These are phyloP conservation scores for Hiodon alosoides DNA, from an alignment of 2,113 vertebrate species.

Conservation along the genomic window DNA sequence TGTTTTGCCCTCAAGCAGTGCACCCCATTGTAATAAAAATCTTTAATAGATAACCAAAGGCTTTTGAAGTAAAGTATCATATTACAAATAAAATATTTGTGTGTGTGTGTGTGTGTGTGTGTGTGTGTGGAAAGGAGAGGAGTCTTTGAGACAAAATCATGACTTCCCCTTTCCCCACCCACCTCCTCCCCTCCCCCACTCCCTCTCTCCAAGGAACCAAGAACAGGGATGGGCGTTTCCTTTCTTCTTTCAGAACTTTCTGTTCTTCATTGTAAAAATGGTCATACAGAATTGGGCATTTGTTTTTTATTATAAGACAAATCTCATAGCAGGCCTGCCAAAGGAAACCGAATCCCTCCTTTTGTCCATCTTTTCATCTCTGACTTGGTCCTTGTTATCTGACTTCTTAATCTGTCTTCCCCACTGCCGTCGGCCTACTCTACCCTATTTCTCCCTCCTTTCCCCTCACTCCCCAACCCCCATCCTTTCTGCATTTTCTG, in stretches of 20 bases:
- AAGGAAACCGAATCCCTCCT: background rate
- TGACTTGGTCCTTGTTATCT: background rate
- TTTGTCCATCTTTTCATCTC: background rate
- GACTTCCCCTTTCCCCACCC: background rate
- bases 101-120: background rate
- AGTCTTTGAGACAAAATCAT: conserved; percentile 11
- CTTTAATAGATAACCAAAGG: no score
- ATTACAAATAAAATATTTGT: background rate
- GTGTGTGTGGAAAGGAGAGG: background rate
- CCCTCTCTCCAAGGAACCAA: conserved; percentile 9
- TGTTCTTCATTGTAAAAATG: conserved; percentile 4
- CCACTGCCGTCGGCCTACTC: background rate
- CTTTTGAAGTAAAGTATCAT: no score
- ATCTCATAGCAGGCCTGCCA: background rate
- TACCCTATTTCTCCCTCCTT: background rate
- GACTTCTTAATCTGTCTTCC: conserved; percentile 11
- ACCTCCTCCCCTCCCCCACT: background rate
- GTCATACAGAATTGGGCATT: background rate
- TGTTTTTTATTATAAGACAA: background rate
- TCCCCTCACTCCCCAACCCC: background rate
- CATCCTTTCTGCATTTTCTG: no score
- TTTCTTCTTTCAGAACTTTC: conserved; percentile 13
- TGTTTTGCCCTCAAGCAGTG: no score
- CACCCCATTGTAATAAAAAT: no score
- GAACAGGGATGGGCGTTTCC: conserved; percentile 13